Base-by-base conservation (phyloP, 2,113 vertebrate species). In the Coreoperca whiteheadi region DNA sequence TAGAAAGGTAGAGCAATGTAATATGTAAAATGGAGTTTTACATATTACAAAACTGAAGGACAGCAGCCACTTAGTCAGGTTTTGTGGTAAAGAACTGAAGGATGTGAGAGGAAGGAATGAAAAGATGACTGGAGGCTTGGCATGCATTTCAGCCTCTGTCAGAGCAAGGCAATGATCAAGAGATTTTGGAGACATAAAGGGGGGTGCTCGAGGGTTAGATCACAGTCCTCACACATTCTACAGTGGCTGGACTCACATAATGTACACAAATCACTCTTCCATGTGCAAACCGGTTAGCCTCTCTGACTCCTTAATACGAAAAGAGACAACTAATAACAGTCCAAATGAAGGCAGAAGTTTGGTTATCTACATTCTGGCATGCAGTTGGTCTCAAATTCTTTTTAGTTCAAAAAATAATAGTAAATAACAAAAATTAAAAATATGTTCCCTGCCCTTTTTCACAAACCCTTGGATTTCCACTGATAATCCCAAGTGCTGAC, bases 341-440 rank as follows among this genome's bases (percentile, higher is more conserved):
- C 85, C 65, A 81, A 84, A 86, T 4, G 30, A 88, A 88, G 84
- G 87, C 81, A 83, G 66, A 59, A 56, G 46, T 53, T 88, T 46
- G 74, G 76, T 81, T 84, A 83, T 89, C 65, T 84, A 83, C 86
- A 91, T 93, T 88, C 82, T 88, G 80, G 79, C 94, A 94, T 95
- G 94, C 92, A 92, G 30, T 85, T 93, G 88, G 83, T 90, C 86
- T 89, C 69, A 4, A 0, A 80, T 79, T 71, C 73, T 59, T 74
- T 74, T 63, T 50, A 54, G 11, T 74, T 80, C 0, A 61, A 72
- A 83, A 91, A 87, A 74, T 71, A 0, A 70, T 60, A 89, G 88
- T 54, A 69, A 65, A 84, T 64, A 77, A 77, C 23, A 61, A 75
- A 83, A 92, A 74, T 68, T 56, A 74, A 85, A 84, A 87, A 71